Evolutionary conservation across 2,888 invertebrate species (phyloP), one percentile per base, ranked within the genome.

Genomic region (Rutpela maculata): DNA sequence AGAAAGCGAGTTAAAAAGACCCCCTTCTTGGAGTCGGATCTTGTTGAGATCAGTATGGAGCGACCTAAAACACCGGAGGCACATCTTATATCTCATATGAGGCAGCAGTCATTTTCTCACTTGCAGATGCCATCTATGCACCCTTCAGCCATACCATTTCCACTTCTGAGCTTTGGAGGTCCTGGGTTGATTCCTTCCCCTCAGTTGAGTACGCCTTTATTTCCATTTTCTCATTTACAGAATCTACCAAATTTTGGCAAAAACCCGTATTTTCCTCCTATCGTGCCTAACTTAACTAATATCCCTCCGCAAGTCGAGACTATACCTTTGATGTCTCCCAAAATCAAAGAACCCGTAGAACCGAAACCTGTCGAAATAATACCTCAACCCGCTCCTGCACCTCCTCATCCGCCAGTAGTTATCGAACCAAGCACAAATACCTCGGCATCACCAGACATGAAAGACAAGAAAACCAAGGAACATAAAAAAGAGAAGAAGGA

Each of bases 401-500:
- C 86, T 11, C 57, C 69, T 11, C 10, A 43, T 26, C n/a, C 56
- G 1, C 50, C 50, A 50, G 50, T n/a, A 50, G 50, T 50, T 31
- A 12, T 12, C 10, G 70, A 60, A 6, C 43, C 59, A 18, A 62
- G 65, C 19, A 56, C 72, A 65, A 75, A 19, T 76, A 56, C 76
- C 1, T 50, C 77, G 0, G 69, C 69, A 22, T 26, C 74, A 12
- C 35, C 77, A 15, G 68, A 78, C n/a, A 68, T 77, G 12, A 65
- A 62, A 11, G 72, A 76, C 65, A 89, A 90, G 82, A 89, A 90
- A 80, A 84, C 81, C 62, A 89, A 89, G 81, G 89, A 90, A 82
- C 89, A 90, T 74, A 91, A 94, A 81, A 95, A 94, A 82, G 92
- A 93, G 85, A 93, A 93, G 82, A 93, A 92, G 84, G 93, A 93